A percentile compares a stretch with the other conserved stretches of the same genome.
Evolutionary conservation across 2,888 invertebrate genomes (phyloP).

Genomic region (Pachydiplax longipennis): DNA sequence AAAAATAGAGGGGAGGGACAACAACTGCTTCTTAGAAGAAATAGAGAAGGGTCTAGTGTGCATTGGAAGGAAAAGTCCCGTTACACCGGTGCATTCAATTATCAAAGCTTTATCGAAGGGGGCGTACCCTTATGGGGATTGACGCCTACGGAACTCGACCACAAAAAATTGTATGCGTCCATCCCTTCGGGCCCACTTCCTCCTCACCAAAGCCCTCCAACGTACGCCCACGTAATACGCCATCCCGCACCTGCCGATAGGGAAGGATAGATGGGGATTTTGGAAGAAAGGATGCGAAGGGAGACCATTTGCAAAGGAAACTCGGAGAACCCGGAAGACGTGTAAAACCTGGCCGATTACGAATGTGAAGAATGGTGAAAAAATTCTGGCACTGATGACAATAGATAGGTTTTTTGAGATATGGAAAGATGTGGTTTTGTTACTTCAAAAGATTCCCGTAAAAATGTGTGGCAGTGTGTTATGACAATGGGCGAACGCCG

Average conservation of each 20-base stretch:
- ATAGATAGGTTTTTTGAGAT: too few species aligned
- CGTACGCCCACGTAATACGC: not conserved
- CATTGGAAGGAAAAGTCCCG: not conserved
- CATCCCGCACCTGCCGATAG: not conserved
- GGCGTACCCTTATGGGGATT: not conserved
- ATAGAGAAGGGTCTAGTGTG: not conserved
- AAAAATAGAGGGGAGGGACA: not conserved
- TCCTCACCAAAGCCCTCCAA: not conserved
- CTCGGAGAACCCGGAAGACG: not conserved
- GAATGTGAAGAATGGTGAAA: not conserved
- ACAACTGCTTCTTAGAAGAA: not conserved
- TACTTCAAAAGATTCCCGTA: too few species aligned
- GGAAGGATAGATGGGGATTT: not conserved
- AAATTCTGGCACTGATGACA: not conserved
- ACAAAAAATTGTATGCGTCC: not conserved
- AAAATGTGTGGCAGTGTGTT: too few species aligned
- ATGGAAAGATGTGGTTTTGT: too few species aligned
- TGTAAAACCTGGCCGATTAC: not conserved
- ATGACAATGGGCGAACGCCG: too few species aligned
- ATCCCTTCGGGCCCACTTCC: not conserved
- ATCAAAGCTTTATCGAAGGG: not conserved
- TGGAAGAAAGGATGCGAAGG: not conserved
- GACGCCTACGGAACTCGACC: not conserved
- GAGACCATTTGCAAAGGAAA: not conserved
- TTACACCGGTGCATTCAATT: conserved; percentile 25